phyloP scores from a whole-genome alignment of 2,113 vertebrate species.

The Microcebus jonahi region DNA sequence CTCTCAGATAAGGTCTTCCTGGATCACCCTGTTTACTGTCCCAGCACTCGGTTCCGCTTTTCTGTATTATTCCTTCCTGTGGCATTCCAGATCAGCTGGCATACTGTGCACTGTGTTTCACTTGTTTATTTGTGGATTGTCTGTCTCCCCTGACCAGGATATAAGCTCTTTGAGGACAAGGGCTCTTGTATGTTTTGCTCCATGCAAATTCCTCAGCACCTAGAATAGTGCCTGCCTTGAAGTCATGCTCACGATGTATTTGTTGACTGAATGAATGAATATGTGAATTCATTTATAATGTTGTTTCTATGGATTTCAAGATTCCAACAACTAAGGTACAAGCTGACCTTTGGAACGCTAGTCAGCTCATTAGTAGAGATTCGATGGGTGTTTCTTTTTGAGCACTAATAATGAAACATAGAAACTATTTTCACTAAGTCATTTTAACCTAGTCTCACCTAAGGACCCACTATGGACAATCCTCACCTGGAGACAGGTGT shows the following conservation, averaged over 20 bases:
- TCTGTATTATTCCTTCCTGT: background rate
- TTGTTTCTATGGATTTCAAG: background rate
- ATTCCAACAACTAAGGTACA: background rate
- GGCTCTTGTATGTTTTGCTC: background rate
- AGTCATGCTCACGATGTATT: background rate
- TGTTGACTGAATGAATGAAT: background rate
- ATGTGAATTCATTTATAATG: background rate
- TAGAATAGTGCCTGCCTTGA: background rate
- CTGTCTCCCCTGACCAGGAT: background rate
- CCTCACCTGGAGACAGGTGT: background rate
- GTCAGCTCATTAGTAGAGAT: background rate
- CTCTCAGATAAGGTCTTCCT: background rate
- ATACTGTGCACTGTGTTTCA: background rate
- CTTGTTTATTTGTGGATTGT: background rate
- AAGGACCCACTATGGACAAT: background rate
- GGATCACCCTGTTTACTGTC: background rate
- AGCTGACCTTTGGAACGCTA: background rate
- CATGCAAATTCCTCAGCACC: background rate
- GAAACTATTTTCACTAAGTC: background rate
- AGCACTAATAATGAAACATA: background rate
- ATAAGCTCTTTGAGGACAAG: background rate
- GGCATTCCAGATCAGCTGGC: background rate
- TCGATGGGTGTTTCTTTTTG: background rate
- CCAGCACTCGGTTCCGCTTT: background rate
- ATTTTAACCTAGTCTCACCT: background rate